These are phyloP conservation scores for Hemibagrus guttatus DNA, from an alignment of 2,797 vertebrate species.

Conservation along the genomic window DNA sequence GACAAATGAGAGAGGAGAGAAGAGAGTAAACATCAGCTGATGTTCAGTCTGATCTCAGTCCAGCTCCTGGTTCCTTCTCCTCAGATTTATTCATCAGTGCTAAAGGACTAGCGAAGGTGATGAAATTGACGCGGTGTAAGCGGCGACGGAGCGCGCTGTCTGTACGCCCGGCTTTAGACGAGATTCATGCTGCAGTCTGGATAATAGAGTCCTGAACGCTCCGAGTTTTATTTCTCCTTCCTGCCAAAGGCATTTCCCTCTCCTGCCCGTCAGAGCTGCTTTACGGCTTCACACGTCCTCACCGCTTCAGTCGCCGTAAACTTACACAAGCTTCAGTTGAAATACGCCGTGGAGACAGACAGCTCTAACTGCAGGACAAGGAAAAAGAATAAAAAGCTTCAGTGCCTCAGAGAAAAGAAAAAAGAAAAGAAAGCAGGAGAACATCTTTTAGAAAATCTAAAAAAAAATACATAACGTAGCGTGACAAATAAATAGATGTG, in stretches of 20 bases:
- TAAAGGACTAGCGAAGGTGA: slow-evolving; percentile 13
- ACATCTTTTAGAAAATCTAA: neutral
- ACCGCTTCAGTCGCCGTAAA: slow-evolving; percentile 38
- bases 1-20: neutral
- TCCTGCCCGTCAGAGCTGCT: slow-evolving; percentile 32
- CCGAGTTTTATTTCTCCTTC: slow-evolving; percentile 48
- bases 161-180: slow-evolving; percentile 19
- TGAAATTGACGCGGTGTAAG: slow-evolving; percentile 42
- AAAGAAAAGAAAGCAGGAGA: neutral
- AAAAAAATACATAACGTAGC: neutral
- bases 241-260: slow-evolving; percentile 43
- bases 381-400: neutral
- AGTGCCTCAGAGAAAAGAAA: neutral
- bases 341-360: neutral
- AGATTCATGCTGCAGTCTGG: slow-evolving; percentile 51
- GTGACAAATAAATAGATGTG: neutral
- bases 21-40: neutral
- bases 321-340: slow-evolving; percentile 35
- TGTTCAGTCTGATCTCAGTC: slow-evolving; percentile 29
- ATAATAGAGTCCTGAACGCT: slow-evolving; percentile 55
- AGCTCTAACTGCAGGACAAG: neutral
- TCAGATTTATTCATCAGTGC: slow-evolving; percentile 33
- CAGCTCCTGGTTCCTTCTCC: slow-evolving; percentile 17
- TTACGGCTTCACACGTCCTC: slow-evolving; percentile 31
- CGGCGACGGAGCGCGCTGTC: slow-evolving; percentile 42